Evolutionary conservation across 2,888 invertebrate species (phyloP).

Genomic region (Hirudinaria manillensis): DNA sequence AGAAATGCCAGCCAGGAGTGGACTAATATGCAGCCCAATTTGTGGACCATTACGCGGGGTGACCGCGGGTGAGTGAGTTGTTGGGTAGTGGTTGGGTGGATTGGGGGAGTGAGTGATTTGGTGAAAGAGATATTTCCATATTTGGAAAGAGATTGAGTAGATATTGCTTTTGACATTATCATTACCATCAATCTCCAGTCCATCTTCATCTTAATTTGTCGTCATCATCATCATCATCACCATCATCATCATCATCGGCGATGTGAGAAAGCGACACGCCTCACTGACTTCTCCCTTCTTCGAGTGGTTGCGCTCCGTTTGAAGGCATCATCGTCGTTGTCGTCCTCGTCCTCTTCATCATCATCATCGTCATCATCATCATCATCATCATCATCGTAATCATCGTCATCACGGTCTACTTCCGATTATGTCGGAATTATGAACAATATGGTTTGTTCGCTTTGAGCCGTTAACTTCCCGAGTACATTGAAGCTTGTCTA

Average conservation of each 20-base stretch:
- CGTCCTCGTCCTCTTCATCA: background rate
- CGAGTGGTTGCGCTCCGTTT: no score
- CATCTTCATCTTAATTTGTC: constrained; percentile 19
- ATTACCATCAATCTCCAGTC: background rate
- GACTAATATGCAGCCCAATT: background rate
- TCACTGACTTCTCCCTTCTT: no score
- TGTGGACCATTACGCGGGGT: background rate
- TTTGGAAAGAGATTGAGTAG: background rate
- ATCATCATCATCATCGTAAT: constrained; percentile 29
- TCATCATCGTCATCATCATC: constrained; percentile 25
- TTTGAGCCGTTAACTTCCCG: no score
- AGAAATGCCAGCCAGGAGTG: background rate
- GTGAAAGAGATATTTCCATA: background rate
- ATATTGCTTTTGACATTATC: constrained; percentile 20
- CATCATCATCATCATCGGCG: constrained; percentile 26
- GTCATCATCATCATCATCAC: constrained; percentile 29
- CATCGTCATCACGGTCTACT: constrained; percentile 5
- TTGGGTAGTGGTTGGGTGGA: background rate
- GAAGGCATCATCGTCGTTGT: constrained; percentile 15
- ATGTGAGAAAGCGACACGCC: constrained; percentile 8
- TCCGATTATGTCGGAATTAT: background rate
- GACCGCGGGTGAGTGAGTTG: background rate
- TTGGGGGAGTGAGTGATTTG: background rate
- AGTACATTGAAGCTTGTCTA: no score
- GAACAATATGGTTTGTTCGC: no score